Percentiles rank a stretch among this genome's conserved stretches.
These are phyloP conservation scores for Leptopilina clavipes DNA, from an alignment of 1,140 invertebrate species.

Conservation along the genomic window DNA sequence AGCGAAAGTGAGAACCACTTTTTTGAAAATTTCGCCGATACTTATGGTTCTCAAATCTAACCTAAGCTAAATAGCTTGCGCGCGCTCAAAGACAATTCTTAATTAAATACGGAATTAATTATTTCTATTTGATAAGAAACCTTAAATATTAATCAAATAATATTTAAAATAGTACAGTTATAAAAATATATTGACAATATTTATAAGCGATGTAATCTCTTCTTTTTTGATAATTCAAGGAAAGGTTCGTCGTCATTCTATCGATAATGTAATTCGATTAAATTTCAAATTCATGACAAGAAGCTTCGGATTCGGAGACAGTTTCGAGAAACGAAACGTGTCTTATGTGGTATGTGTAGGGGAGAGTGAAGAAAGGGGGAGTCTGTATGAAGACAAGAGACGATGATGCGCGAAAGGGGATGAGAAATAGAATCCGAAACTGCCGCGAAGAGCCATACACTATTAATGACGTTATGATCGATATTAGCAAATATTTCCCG, in stretches of 20 bases:
- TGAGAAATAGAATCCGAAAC: constrained; percentile 33
- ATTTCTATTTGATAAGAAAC: too few species aligned
- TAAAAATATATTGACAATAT: not conserved
- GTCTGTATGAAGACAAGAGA: too few species aligned
- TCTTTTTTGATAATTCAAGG: constrained; percentile 7
- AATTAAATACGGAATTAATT: too few species aligned
- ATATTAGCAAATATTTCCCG: constrained; percentile 73
- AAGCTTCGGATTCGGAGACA: not conserved
- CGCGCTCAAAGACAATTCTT: too few species aligned
- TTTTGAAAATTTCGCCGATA: too few species aligned
- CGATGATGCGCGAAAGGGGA: not conserved
- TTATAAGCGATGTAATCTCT: not conserved
- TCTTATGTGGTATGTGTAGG: constrained; percentile 30
- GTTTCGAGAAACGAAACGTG: constrained; percentile 36
- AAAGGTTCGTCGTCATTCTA: constrained; percentile 8
- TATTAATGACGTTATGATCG: constrained; percentile 72
- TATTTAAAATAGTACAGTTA: not conserved
- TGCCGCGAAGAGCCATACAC: constrained; percentile 53
- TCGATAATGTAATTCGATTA: constrained; percentile 36
- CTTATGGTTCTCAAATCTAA: too few species aligned
- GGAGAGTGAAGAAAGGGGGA: constrained; percentile 8
- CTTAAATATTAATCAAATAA: too few species aligned
- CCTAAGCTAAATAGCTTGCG: too few species aligned
- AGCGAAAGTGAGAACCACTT: too few species aligned
- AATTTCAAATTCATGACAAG: constrained; percentile 47